These are phyloP conservation scores for Trypoxylon attenuatum DNA, from an alignment of 2,888 invertebrate species.

Conservation along the genomic window DNA sequence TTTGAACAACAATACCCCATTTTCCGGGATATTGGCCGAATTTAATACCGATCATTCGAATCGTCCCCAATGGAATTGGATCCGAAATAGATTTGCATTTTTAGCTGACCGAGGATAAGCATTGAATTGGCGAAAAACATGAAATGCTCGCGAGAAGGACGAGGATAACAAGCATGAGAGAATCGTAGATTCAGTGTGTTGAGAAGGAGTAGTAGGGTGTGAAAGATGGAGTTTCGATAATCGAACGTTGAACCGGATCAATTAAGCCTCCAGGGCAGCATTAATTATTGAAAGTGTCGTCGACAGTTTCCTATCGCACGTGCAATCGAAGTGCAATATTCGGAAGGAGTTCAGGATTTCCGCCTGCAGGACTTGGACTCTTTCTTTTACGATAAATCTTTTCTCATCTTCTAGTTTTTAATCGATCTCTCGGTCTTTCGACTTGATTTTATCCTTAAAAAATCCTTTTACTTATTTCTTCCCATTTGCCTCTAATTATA, in stretches of 20 bases:
- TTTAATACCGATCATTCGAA: too few relatives aligned
- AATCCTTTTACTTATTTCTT: too few relatives aligned
- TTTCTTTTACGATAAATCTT: conserved; percentile 6
- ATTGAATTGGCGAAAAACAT: background rate
- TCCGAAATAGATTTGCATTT: background rate
- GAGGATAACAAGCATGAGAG: conserved; percentile 19
- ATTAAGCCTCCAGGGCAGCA: conserved; percentile 53
- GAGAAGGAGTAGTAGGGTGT: conserved; percentile 12
- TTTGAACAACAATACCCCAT: too few relatives aligned
- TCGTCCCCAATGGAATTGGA: too few relatives aligned
- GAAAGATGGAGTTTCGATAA: conserved; percentile 60
- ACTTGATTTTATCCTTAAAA: too few relatives aligned
- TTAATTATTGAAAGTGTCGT: conserved; percentile 60
- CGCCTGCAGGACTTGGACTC: conserved; percentile 7
- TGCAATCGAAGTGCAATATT: conserved; percentile 50
- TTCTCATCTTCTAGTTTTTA: background rate
- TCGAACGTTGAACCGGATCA: conserved; percentile 60
- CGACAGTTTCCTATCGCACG: conserved; percentile 55
- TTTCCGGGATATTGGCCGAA: too few relatives aligned
- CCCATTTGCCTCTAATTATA: too few relatives aligned
- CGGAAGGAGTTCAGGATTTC: conserved; percentile 40
- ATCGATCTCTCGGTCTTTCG: background rate
- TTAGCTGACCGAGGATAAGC: too few relatives aligned
- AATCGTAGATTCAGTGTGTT: conserved; percentile 19
- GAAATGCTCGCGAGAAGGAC: too few relatives aligned